Evolutionary conservation across 92 coral and sea anemone genomes (phyloP), one percentile per base, ranked within the genome.

Genomic region (Zoanthus solanderi): DNA sequence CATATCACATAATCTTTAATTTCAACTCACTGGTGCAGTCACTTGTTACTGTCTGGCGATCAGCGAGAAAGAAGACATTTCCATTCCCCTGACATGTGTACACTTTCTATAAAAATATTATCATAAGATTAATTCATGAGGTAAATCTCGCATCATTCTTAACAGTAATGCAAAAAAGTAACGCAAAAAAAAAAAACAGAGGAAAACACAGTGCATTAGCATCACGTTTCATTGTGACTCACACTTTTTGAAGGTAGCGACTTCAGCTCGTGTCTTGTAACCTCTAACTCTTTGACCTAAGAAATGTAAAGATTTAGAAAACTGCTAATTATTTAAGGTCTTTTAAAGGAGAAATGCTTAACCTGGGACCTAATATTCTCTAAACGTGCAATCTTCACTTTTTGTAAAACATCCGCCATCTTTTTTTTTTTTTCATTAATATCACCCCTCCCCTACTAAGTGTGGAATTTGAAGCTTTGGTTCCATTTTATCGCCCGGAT

Each of bases 271-370:
- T 52, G 7, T 67, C 16, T 29, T 48, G 75, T 75, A 44, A 65
- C 85, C 28, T 81, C 85, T 6, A 81, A 60, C 46, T 81, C 85
- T 45, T 65, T 81, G 47, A 81, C 75, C 85, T 81, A 16, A 9
- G 1, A 30, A 29, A 69, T 69, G 10, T 13, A 11, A 34, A 30
- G 29, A 0, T 34, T 69, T 69, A 12, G 34, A 69, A 23, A 18
- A 69, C 16, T 69, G 8, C 9, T 10, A 17, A 15, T 18, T 61
- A 61, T 4, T 12, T 61, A 16, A 14, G 15, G 7, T 12, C 10
- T 14, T 61, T 16, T 5, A 61, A 61, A 9, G 15, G 2, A 29
- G 31, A 31, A 69, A 29, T 9, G 46, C 47, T 34, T 11, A 1
- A 69, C 75, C 75, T 69, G 32, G 10, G 75, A 30, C 46, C 45